Percentiles rank a stretch among this genome's conserved stretches.
These are phyloP conservation scores for Myocastor coypus DNA, from an alignment of 2,113 vertebrate species.

Conservation along the genomic window DNA sequence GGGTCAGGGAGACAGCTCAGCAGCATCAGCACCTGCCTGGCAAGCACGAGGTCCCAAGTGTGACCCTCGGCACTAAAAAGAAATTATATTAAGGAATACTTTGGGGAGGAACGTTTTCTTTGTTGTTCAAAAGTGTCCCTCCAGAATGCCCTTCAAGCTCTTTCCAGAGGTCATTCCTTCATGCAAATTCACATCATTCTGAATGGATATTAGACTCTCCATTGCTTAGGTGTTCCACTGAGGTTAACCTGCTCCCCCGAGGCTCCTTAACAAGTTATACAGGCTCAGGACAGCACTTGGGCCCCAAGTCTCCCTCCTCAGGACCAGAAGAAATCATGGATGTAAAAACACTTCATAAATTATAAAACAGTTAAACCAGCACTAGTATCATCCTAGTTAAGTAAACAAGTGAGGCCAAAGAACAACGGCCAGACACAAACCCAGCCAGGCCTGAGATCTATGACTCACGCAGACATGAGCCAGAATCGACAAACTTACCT, in stretches of 20 bases:
- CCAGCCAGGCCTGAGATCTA: neutral
- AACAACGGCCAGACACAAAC: neutral
- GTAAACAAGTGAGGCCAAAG: neutral
- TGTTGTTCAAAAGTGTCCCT: neutral
- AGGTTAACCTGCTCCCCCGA: neutral
- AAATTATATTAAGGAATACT: neutral
- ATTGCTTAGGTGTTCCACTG: neutral
- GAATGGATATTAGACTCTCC: neutral
- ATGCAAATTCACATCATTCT: neutral
- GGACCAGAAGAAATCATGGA: neutral
- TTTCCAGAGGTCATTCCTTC: neutral
- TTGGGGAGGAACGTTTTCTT: neutral
- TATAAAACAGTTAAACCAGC: neutral
- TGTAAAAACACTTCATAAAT: constrained; percentile 22
- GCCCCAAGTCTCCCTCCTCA: neutral
- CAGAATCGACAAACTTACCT: constrained; percentile 76
- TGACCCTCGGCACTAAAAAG: no score
- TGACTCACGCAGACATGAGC: neutral
- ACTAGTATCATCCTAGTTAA: neutral
- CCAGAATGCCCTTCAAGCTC: neutral
- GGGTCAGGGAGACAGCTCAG: no score
- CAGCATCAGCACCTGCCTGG: no score
- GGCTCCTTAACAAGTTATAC: neutral
- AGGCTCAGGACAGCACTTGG: neutral
- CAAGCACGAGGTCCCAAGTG: no score